Conservation (phyloP, 2,888 invertebrate genomes). For the Diploptera punctata region DNA sequence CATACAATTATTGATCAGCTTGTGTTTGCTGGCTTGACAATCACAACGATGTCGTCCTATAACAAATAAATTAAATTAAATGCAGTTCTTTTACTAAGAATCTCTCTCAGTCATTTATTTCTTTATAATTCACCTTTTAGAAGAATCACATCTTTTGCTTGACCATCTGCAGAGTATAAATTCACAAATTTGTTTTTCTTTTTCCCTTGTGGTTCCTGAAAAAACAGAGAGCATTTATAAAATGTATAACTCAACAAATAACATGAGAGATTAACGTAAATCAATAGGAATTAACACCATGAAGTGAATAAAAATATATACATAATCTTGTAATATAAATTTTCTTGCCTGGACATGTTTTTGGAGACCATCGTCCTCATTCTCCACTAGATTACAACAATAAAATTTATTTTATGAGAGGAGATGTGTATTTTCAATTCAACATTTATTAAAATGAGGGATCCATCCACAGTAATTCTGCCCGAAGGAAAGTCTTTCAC, state of each 20-base stretch:
- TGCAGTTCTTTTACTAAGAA: neutral
- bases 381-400: no score
- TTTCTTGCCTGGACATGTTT: neutral
- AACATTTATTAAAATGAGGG: no score
- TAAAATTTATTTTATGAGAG: no score
- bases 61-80: slow-evolving; percentile 38
- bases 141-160: slow-evolving; percentile 57
- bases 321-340: neutral
- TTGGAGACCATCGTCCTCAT: no score
- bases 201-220: slow-evolving; percentile 45
- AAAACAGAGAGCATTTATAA: no score
- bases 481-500: no score
- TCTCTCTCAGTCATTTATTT: neutral
- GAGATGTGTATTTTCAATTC: no score
- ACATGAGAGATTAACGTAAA: no score
- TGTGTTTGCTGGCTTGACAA: slow-evolving; percentile 92
- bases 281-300: no score
- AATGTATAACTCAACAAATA: no score
- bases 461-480: no score
- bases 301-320: no score
- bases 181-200: slow-evolving; percentile 72
- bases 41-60: slow-evolving; percentile 86
- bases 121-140: slow-evolving; percentile 54
- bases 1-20: slow-evolving; percentile 90
- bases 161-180: slow-evolving; percentile 75